These are phyloP conservation scores for Bettongia penicillata DNA, from an alignment of 2,113 vertebrate species.

Conservation along the genomic window DNA sequence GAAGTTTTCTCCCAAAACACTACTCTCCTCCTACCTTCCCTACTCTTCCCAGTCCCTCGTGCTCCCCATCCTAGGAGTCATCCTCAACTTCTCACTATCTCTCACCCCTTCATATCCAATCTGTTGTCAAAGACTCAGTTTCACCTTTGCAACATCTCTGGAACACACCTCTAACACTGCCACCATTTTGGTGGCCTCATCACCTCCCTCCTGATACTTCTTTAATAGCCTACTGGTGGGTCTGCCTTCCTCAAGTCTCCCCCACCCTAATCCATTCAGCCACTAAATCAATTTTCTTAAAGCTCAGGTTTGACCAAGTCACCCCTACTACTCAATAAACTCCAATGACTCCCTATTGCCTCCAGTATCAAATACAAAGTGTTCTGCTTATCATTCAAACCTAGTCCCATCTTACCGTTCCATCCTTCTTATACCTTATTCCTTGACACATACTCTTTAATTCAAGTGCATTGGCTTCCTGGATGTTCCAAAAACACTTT, in stretches of 20 bases:
- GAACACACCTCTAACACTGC: not conserved
- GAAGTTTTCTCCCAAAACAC: not conserved
- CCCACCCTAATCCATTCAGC: not conserved
- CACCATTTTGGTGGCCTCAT: not conserved
- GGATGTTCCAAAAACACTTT: not conserved
- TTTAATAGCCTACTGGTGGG: not conserved
- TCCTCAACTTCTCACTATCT: not conserved
- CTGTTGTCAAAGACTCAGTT: not conserved
- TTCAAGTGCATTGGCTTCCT: too few species aligned
- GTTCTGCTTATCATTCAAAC: not conserved
- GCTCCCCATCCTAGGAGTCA: not conserved
- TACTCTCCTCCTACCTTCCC: not conserved
- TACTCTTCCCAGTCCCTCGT: not conserved
- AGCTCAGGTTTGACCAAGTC: not conserved
- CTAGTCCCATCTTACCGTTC: not conserved
- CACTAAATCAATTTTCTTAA: not conserved
- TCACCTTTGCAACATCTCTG: not conserved
- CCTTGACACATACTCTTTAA: not conserved
- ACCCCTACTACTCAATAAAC: not conserved
- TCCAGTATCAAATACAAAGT: not conserved
- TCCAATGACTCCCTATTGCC: not conserved
- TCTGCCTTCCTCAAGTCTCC: not conserved
- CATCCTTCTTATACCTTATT: not conserved
- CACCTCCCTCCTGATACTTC: not conserved
- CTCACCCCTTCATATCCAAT: not conserved